A percentile compares a stretch with the other conserved stretches of the same genome.
Evolutionary conservation across 92 coral and sea anemone species (phyloP).

Genomic region (Montipora capitata): DNA sequence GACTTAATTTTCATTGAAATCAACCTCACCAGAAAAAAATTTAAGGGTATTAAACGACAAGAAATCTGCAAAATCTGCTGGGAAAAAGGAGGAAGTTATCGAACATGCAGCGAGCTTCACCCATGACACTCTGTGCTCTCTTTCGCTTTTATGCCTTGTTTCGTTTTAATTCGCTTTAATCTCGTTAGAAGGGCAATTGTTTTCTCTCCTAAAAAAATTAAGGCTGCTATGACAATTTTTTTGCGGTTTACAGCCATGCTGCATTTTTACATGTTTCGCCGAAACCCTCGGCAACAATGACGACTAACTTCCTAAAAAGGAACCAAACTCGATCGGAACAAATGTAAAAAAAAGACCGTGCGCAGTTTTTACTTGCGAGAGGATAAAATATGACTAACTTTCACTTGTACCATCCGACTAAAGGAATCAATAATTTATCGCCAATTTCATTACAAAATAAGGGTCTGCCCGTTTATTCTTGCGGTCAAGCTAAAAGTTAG

Average conservation of each 20-base stretch:
- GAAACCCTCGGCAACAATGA: neutral
- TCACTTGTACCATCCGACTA: conserved; percentile 48
- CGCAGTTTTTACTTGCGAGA: neutral
- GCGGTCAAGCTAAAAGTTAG: conserved; percentile 14
- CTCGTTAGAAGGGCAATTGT: conserved; percentile 9
- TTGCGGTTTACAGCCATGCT: conserved; percentile 24
- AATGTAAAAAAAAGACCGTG: too few relatives aligned
- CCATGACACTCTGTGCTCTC: neutral
- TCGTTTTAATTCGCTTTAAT: too few relatives aligned
- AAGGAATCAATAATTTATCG: conserved; percentile 69
- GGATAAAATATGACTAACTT: conserved; percentile 6
- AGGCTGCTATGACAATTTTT: conserved; percentile 2
- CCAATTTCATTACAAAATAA: conserved; percentile 63
- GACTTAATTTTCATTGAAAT: conserved; percentile 21
- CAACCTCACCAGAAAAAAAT: conserved; percentile 27
- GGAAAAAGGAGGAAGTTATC: neutral
- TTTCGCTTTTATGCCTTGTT: neutral
- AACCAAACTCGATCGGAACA: too few relatives aligned
- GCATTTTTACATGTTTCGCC: neutral
- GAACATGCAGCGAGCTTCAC: too few relatives aligned
- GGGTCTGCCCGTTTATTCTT: conserved; percentile 57
- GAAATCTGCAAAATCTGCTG: too few relatives aligned
- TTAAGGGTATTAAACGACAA: neutral
- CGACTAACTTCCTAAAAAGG: neutral
- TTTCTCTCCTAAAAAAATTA: conserved; percentile 20